These are phyloP conservation scores for Takifugu bimaculatus DNA, from an alignment of 2,113 vertebrate genomes.

Conservation along the genomic window DNA sequence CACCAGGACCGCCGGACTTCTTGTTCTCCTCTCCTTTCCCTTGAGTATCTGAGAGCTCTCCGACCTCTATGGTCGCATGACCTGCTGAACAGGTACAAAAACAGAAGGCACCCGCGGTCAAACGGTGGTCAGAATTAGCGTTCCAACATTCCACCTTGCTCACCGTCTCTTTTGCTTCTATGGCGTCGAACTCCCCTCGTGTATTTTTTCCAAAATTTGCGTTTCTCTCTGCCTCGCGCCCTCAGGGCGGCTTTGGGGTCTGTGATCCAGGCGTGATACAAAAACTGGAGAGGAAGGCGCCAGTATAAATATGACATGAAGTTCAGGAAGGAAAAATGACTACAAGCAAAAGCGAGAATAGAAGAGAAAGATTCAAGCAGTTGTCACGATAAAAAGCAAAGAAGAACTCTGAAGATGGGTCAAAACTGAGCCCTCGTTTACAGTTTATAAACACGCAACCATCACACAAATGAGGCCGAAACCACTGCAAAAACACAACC, in stretches of 20 bases:
- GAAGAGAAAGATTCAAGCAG: no score
- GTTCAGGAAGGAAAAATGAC: no score
- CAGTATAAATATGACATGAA: neutral
- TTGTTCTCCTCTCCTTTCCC: constrained; percentile 60
- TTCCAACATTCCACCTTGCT: neutral
- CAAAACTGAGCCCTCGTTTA: neutral
- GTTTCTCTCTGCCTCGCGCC: constrained; percentile 83
- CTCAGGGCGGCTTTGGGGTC: constrained; percentile 91
- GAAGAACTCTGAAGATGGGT: no score
- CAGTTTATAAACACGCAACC: constrained; percentile 3
- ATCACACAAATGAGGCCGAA: neutral
- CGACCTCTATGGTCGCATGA: constrained; percentile 71
- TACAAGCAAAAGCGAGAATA: no score
- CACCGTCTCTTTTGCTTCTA: constrained; percentile 81
- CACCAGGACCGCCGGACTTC: constrained; percentile 65
- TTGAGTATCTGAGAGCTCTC: constrained; percentile 63
- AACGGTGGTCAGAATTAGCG: neutral
- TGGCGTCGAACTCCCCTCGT: constrained; percentile 68
- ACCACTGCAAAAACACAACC: no score
- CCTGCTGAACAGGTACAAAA: constrained; percentile 36
- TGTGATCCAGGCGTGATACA: constrained; percentile 97
- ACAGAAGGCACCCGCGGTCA: neutral
- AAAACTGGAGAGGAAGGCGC: constrained; percentile 79
- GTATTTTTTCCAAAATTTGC: constrained; percentile 79
- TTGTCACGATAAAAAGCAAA: no score